Conservation (phyloP, 2,888 invertebrate genomes). For the Geophilus truncorum region DNA sequence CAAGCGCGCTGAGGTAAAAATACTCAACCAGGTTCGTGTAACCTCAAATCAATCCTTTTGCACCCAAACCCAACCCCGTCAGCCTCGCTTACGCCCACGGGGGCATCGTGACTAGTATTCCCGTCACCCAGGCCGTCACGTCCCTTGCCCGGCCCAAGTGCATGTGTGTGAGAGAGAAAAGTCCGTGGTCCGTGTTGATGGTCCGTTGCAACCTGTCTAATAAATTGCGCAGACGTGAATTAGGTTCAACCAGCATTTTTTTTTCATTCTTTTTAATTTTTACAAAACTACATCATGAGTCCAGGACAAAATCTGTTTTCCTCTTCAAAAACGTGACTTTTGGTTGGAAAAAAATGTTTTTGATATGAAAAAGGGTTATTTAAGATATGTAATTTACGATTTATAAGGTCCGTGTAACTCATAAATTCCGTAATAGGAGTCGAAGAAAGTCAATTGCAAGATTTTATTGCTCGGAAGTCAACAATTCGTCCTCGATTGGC, state of each 20-base stretch:
- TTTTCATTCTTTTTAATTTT: background rate
- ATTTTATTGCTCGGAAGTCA: too few relatives aligned
- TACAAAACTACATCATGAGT: background rate
- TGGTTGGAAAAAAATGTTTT: too few relatives aligned
- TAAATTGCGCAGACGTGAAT: constrained; percentile 3
- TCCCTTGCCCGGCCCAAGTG: background rate
- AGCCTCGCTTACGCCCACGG: background rate
- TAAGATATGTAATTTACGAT: too few relatives aligned
- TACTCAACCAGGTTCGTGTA: background rate
- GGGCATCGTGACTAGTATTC: background rate
- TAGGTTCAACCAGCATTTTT: background rate
- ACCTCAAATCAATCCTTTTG: constrained; percentile 23
- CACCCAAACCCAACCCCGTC: constrained; percentile 17
- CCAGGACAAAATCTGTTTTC: background rate
- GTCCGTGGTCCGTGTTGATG: constrained; percentile 17
- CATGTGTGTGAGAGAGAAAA: background rate
- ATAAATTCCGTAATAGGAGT: too few relatives aligned
- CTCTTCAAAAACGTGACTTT: background rate
- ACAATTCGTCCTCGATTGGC: too few relatives aligned
- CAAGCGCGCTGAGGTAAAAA: constrained; percentile 8
- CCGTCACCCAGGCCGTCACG: constrained; percentile 14
- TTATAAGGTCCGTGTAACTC: too few relatives aligned
- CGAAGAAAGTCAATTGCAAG: too few relatives aligned
- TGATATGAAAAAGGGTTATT: too few relatives aligned
- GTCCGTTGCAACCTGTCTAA: constrained; percentile 4